Base-by-base conservation (phyloP, 1,140 invertebrate species). In the Chrysopa pallens region DNA sequence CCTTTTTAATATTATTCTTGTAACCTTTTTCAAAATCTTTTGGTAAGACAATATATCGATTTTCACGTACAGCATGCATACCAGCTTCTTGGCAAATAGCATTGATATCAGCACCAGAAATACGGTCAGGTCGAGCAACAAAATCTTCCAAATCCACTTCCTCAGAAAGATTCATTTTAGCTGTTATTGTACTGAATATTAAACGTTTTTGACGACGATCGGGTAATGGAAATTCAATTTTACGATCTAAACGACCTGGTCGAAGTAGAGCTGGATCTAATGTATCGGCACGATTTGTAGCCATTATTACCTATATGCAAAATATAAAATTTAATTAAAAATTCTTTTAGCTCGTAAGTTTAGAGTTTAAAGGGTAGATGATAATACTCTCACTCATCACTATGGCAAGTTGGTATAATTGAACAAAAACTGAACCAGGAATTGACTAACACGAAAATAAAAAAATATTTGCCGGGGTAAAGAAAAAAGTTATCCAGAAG, bases 21-120 rank as follows among this genome's bases (percentile, higher is more conserved):
- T 99, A 99, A 23, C 85, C 87, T 57, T 98, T 98, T 62, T 98
- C 95, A 58, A 99, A 98, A 67, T 99, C 96, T 67, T 99, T 99
- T 2, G 90, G 84, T 29, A 98, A 66, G 6, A 99, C 93, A 51
- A 98, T 94, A 60, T 97, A 98, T 39, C 95, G 80, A 70, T 99
- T 99, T 64, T 99, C 94, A 45, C 96, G 72, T 0, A 98, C 94
- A 6, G 96, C 96, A 63, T 98, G 94, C 79, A 82, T 83, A 48
- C 78, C 75, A 39, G 92, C 90, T 69, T 98, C 95, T 68, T 99
- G 96, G 63, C 94, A 98, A 56, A 99, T 99, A 27, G 95, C 93
- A 65, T 98, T 98, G 47, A 99, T 98, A 58, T 98, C 96, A 39
- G 96, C 96, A 38, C 95, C 94, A 44, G 92, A 97, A 52, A 99